Evolutionary conservation across 2,113 vertebrate genomes (phyloP), one percentile per base, ranked within the genome.

Genomic region (Mustelus asterias): DNA sequence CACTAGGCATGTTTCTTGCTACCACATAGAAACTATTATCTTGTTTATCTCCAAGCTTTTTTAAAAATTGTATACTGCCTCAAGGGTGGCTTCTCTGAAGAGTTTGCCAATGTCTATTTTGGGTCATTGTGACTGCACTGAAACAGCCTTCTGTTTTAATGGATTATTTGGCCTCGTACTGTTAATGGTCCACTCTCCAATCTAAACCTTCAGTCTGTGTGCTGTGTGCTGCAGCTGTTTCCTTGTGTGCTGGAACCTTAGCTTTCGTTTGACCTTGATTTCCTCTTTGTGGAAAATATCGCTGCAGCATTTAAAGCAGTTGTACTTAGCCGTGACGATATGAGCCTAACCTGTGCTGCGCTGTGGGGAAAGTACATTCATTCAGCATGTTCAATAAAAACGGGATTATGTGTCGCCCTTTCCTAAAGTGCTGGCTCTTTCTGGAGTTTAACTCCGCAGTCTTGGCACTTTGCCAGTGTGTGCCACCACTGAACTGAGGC

Each of bases 221-320:
- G 88, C 29, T n/a, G 88, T 90, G 88, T 29, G 7, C 89, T 63
- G 63, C 89, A 93, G 60, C 89, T 93, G 89, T 67, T 93, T 65
- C 89, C 89, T 93, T n/a, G 16, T 37, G 63, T 22, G 60, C 54
- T n/a, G 60, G 60, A 93, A 65, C 60, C 89, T 65, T 60, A 10
- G 24, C 33, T 60, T 60, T 90, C n/a, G 88, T 90, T 20, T 44
- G 26, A 83, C 80, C 10, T 20, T 83, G 18, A 20, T 83, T 83
- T 83, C 5, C 80, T 41, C 80, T 44, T 83, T 93, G 60, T 93
- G 89, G 33, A 65, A 44, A 65, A 93, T n/a, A 65, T 58, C 18
- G 65, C 20, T 58, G 86, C 54, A 89, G 54, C 86, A 14, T 11
- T n/a, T 2, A 67, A 67, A 65, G 22, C n/a, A n/a, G 9, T 92